Base-by-base conservation (phyloP, 1,140 invertebrate species). In the Mesaphorura yosii region DNA sequence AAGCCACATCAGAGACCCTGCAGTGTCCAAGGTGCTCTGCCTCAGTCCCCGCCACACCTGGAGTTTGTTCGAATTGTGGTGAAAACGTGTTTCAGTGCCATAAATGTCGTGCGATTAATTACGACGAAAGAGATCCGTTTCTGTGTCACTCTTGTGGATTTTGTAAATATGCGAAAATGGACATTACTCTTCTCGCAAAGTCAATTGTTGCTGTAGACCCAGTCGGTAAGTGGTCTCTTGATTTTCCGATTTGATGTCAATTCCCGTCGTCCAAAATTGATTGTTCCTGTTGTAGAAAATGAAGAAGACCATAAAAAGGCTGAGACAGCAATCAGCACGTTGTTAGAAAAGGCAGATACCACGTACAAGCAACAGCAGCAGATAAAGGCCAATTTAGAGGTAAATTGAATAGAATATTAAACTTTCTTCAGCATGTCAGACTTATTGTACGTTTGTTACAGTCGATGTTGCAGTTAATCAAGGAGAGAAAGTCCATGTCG, bases 101-200 rank as follows among this genome's bases (percentile, higher is more conserved):
- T 69, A 96, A 96, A 71, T 96, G 91, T 73, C 81, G 89, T 15
- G 88, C 93, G 0, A 98, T 98, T 58, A 98, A 98, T 72, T 98
- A 98, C 72, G 94, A 98, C 69, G 93, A 98, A 69, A 95, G 96
- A 68, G 94, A 98, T 75, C 94, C 94, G 1, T 98, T 98, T 77
- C 70, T 98, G 14, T 98, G 94, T 68, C 94, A 97, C 71, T 86
- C 91, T 7, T 98, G 94, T 72, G 94, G 94, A 2, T 98, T 96
- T 71, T 98, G 93, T 74, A 98, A 98, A 72, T 98, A 98, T 72
- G 94, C 93, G n/a, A 96, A 97, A 70, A 96, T 98, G 69, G 94
- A 98, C 72, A 93, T 77, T 50, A 63, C 48, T 41, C 27, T 63
- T 15, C 37, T 63, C 12, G 57, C 57, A 0, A 63, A 63, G 38